Evolutionary conservation across 2,113 vertebrate genomes (phyloP).

Genomic region (Istiophorus platypterus): DNA sequence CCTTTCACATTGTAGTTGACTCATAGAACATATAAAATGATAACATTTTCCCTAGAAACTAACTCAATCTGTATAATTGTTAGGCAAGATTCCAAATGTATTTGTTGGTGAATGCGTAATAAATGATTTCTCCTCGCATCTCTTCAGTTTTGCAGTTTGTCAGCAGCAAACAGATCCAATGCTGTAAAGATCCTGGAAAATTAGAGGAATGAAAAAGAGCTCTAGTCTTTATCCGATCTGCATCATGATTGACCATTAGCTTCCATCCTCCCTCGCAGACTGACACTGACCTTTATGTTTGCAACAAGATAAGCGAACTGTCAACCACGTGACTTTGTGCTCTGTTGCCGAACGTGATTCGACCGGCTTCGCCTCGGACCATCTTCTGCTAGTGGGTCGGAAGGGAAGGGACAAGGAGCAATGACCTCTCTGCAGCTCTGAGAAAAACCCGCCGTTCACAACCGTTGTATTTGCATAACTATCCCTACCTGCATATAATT

Average conservation of each 20-base stretch:
- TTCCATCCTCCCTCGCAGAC: conserved; percentile 30
- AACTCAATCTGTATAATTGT: background rate
- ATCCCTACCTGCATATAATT: conserved; percentile 74
- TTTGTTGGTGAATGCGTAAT: background rate
- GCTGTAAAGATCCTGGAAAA: background rate
- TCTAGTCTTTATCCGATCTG: background rate
- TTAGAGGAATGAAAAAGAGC: background rate
- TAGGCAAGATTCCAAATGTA: background rate
- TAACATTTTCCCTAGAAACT: background rate
- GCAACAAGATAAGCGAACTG: conserved; percentile 10
- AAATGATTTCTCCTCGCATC: background rate
- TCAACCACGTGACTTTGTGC: conserved; percentile 23
- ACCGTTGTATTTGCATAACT: conserved; percentile 66
- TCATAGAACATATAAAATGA: background rate
- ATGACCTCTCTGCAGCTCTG: conserved; percentile 49
- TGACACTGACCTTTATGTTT: conserved; percentile 50
- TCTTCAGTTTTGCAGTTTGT: background rate
- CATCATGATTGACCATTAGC: conserved; percentile 3
- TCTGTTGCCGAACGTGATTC: conserved; percentile 30
- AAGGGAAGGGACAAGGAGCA: conserved; percentile 38
- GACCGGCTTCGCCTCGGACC: conserved; percentile 30
- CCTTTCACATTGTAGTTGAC: background rate
- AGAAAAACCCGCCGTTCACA: conserved; percentile 28
- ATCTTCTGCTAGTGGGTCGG: conserved; percentile 4
- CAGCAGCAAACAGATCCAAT: background rate